These are phyloP conservation scores for Muscicapa comitata DNA, from an alignment of 2,797 vertebrate genomes.

Conservation along the genomic window DNA sequence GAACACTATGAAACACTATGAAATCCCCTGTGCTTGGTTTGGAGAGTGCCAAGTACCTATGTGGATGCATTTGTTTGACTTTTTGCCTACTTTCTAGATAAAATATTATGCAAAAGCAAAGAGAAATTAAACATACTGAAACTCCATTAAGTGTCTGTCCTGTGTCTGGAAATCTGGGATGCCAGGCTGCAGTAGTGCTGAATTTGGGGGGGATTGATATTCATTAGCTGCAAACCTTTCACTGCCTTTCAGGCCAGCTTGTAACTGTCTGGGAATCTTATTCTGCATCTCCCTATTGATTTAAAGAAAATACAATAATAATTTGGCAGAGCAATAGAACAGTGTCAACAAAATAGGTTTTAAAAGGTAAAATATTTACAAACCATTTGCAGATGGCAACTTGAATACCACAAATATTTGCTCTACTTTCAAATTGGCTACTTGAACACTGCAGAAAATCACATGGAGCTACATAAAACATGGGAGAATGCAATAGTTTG, in stretches of 20 bases:
- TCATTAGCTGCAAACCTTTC: not conserved
- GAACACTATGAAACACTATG: not conserved
- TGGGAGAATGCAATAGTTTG: not conserved
- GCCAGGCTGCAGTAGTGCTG: not conserved
- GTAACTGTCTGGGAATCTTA: not conserved
- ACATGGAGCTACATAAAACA: not conserved
- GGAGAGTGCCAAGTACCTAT: rapidly evolving
- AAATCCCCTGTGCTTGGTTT: not conserved
- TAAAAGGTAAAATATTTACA: conserved; percentile 33
- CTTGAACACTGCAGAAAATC: not conserved
- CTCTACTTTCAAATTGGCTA: not conserved
- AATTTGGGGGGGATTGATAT: not conserved
- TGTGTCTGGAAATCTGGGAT: not conserved
- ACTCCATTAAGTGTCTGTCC: not conserved
- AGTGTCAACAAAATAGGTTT: not conserved
- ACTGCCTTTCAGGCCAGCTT: not conserved
- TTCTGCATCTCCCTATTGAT: not conserved
- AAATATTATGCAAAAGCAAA: not conserved
- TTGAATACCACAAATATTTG: conserved; percentile 48
- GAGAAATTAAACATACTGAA: not conserved
- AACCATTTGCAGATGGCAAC: not conserved
- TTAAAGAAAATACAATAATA: not conserved
- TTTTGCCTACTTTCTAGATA: not conserved
- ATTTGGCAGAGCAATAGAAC: not conserved
- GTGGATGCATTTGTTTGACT: not conserved